Evolutionary conservation across 2,113 vertebrate genomes (phyloP), one percentile per base, ranked within the genome.

Genomic region (Himantopus leucocephalus): DNA sequence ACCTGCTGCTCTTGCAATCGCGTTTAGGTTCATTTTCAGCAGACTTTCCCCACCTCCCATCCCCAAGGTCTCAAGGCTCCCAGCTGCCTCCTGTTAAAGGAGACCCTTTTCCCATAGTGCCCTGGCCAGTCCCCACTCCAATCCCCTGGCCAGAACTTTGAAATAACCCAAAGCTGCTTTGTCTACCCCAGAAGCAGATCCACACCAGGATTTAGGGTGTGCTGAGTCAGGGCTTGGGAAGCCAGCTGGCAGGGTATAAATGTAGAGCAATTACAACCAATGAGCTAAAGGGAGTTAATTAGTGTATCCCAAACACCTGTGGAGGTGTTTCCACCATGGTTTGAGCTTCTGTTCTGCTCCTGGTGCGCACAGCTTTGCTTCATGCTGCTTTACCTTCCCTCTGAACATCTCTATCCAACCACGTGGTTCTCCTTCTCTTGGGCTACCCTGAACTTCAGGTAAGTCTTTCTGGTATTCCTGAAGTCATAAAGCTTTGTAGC

Each of bases 281-380:
- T 83, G 64, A 81, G 58, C 41, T 71, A 4, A 23, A 12, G 41
- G 23, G n/a, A 37, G 30, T 41, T 79, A 35, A 80, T 48, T 3
- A 27, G 14, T 48, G 11, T n/a, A 35, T 35, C 34, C 34, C 43
- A 68, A 64, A 5, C 43, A 87, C 63, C 45, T 87, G 29, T 32
- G 37, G 19, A 72, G 34, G 26, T 35, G 26, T n/a, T 58, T 3
- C 47, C 27, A 21, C n/a, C 14, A 23, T 2, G 5, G 6, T 0
- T 32, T 32, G 14, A 34, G 5, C 21, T 66, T 10, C n/a, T 39
- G 12, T 24, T 56, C 27, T 27, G 45, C 24, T 41, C 12, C 2
- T 6, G 19, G 2, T 14, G 2, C 0, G 1, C 0, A 0, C 2
- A 20, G 2, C 5, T 52, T 8, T 8, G 7, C 6, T 21, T 4